Evolutionary conservation across 2,797 vertebrate species (phyloP).

Genomic region (Poecilia wingei): DNA sequence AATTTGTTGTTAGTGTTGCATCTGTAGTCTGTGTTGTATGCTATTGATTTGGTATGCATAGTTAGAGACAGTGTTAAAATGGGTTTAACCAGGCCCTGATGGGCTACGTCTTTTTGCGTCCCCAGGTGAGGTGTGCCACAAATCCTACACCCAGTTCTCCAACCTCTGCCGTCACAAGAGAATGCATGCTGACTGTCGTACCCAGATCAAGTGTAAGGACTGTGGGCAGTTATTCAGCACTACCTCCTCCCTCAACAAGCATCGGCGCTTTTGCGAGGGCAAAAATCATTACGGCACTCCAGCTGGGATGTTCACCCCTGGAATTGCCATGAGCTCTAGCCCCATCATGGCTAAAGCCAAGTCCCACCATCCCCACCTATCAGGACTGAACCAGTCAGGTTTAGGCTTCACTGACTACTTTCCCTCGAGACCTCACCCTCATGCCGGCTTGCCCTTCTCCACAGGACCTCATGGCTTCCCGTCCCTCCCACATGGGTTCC

Average conservation of each 20-base stretch:
- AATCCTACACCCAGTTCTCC: conserved; percentile 99
- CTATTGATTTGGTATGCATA: conserved; percentile 74
- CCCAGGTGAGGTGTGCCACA: conserved; percentile 99
- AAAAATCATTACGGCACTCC: conserved; percentile 98
- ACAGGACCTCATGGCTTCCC: conserved; percentile 87
- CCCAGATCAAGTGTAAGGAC: conserved; percentile 99
- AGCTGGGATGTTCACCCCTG: conserved; percentile 87
- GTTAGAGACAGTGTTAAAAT: conserved; percentile 85
- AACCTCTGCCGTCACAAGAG: conserved; percentile 99
- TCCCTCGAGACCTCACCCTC: conserved; percentile 88
- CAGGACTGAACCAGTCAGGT: conserved; percentile 87
- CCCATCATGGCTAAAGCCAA: conserved; percentile 95
- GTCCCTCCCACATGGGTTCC: conserved; percentile 90
- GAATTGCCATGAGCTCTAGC: conserved; percentile 91
- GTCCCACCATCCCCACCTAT: conserved; percentile 86
- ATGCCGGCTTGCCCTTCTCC: conserved; percentile 89
- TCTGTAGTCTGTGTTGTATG: conserved; percentile 42
- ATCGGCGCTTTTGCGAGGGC: conserved; percentile 99
- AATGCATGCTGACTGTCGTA: conserved; percentile 99
- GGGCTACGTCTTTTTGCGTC: conserved; percentile 79
- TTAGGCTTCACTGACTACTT: conserved; percentile 94
- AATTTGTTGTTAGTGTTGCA: not conserved
- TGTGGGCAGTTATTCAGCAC: conserved; percentile 99
- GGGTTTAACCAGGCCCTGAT: conserved; percentile 87
- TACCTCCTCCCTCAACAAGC: conserved; percentile 99